Percentiles rank a stretch among this genome's conserved stretches.
Evolutionary conservation across 2,888 invertebrate species (phyloP).

Genomic region (Syritta pipiens): DNA sequence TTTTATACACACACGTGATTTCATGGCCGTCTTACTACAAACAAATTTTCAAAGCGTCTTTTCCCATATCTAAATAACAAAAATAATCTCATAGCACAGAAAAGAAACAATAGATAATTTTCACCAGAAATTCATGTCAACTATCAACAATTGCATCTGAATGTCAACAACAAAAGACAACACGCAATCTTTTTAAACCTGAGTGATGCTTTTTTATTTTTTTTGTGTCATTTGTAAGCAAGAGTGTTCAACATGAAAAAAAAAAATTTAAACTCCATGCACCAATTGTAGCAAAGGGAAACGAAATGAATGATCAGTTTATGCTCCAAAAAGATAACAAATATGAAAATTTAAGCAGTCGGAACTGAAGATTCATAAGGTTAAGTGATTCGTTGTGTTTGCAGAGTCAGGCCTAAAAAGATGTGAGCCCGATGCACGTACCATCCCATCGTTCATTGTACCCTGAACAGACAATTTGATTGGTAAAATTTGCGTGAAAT

Average conservation of each 20-base stretch:
- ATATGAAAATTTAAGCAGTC: not conserved
- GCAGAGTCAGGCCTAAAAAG: not conserved
- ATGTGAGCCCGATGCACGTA: no score
- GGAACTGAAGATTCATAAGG: slow-evolving; percentile 9
- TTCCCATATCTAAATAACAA: slow-evolving; percentile 17
- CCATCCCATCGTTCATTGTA: no score
- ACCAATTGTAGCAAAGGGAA: not conserved
- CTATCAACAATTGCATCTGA: slow-evolving; percentile 35
- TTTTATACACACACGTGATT: not conserved
- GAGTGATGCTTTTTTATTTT: no score
- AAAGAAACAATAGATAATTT: slow-evolving; percentile 33
- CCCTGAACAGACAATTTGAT: no score
- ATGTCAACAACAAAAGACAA: slow-evolving; percentile 32
- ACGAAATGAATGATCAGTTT: not conserved
- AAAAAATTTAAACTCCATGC: slow-evolving; percentile 20
- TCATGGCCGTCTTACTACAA: not conserved
- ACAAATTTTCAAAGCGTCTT: slow-evolving; percentile 12
- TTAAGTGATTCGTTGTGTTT: slow-evolving; percentile 21
- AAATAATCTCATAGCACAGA: slow-evolving; percentile 12
- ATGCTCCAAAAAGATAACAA: slow-evolving; percentile 9
- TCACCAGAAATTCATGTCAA: slow-evolving; percentile 45
- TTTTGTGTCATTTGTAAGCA: no score
- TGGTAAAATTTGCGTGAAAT: slow-evolving; percentile 28
- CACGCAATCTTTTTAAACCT: slow-evolving; percentile 21
- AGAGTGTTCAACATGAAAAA: slow-evolving; percentile 16